Evolutionary conservation across 2,888 invertebrate genomes (phyloP), one percentile per base, ranked within the genome.

Genomic region (Hydropsyche betteni): DNA sequence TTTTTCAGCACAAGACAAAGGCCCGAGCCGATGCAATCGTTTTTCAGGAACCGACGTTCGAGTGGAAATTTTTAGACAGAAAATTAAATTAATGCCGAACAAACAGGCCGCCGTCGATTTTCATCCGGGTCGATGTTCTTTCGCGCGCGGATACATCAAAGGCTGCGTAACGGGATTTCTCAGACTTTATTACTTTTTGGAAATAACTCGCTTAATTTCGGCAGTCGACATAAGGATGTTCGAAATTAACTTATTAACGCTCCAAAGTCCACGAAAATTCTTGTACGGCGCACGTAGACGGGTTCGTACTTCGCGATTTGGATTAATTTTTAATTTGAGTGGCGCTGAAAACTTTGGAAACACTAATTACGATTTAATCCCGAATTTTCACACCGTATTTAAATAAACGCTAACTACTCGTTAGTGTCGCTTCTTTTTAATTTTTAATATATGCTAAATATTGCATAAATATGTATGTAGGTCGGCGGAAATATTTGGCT

Each of bases 161-260:
- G 58, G 58, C 58, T 14, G 10, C 44, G 14, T 58, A 58, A 58
- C 58, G 58, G 58, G 8, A 58, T 58, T 58, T 58, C 58, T 58
- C 24, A 14, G 58, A 16, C 16, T 58, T 58, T 58, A 58, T 58
- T 58, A 58, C 58, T 58, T 58, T 58, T 58, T 58, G 58, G 24
- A 58, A 58, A 58, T 58, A 58, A 58, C 24, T 58, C 24, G 24
- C 58, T 58, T 58, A 58, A 58, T 58, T 58, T 58, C 16, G 4
- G 14, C 58, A 24, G 24, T 58, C 58, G 58, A 14, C 58, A 24
- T 16, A 58, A 58, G 14, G 24, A 58, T 58, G 24, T 24, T 16
- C 58, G 8, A 58, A 58, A 58, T 58, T 58, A 58, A 24, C 58
- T 58, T 58, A 58, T 58, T 58, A 58, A 58, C 58, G 58, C 58